These are phyloP conservation scores for Anagrus nilaparvatae DNA, from an alignment of 1,140 invertebrate species.

Conservation along the genomic window DNA sequence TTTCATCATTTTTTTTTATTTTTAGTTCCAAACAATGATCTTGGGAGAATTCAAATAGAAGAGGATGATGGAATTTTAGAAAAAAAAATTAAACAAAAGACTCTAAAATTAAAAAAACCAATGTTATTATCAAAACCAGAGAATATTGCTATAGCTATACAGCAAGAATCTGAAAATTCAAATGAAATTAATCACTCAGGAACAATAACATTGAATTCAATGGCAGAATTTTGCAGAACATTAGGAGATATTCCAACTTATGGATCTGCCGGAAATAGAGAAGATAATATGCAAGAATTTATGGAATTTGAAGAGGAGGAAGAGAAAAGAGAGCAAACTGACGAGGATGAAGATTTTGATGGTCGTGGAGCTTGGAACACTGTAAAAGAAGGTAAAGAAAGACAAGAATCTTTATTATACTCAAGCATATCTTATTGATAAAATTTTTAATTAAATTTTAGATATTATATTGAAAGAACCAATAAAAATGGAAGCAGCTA, in stretches of 20 bases:
- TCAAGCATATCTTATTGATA: background rate
- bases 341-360: conserved; percentile 42
- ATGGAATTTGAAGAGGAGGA: conserved; percentile 54
- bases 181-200: conserved; percentile 27
- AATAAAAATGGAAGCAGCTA: conserved; percentile 52
- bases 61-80: conserved; percentile 67
- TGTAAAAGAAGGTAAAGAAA: conserved; percentile 49
- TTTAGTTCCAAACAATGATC: conserved; percentile 46
- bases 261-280: conserved; percentile 77
- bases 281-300: conserved; percentile 72
- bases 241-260: conserved; percentile 92
- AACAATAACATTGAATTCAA: conserved; percentile 78
- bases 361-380: conserved; percentile 60
- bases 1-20: conserved; percentile 15
- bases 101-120: conserved; percentile 59
- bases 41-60: conserved; percentile 53
- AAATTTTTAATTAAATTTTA: conserved; percentile 24
- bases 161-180: conserved; percentile 32
- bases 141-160: conserved; percentile 35
- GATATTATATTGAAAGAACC: conserved; percentile 35
- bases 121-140: conserved; percentile 38
- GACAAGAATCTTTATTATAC: background rate
- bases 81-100: conserved; percentile 63
- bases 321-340: conserved; percentile 38
- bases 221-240: conserved; percentile 93